A percentile compares a stretch with the other conserved stretches of the same genome.
These are phyloP conservation scores for Artibeus jamaicensis DNA, from an alignment of 2,797 vertebrate species.

Conservation along the genomic window DNA sequence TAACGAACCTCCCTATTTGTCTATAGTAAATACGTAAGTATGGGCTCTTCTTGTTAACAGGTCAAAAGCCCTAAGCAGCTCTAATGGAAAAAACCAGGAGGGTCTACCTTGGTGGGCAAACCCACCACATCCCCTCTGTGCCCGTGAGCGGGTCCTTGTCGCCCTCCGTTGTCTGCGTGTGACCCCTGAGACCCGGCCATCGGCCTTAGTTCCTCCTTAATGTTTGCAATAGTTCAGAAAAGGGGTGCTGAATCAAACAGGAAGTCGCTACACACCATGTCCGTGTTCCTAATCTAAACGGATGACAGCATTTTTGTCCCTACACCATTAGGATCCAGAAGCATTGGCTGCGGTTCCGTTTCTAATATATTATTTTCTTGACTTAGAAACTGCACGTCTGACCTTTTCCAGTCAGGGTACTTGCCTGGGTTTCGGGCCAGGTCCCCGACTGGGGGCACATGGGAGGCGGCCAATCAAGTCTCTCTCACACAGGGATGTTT, in stretches of 20 bases:
- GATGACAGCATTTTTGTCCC: neutral
- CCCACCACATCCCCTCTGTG: fast-evolving
- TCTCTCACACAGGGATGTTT: neutral
- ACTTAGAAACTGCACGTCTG: neutral
- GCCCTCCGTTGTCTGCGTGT: fast-evolving
- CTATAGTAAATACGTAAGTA: neutral
- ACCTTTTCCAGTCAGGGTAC: neutral
- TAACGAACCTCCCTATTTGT: neutral
- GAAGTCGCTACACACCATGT: neutral
- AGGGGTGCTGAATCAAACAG: neutral
- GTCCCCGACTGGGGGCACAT: too few relatives aligned
- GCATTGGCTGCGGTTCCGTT: neutral
- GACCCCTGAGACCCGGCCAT: neutral
- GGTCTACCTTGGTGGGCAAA: neutral
- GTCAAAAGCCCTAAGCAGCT: neutral
- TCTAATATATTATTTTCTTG: neutral
- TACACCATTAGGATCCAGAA: neutral
- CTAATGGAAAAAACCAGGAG: neutral
- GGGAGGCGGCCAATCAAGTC: too few relatives aligned
- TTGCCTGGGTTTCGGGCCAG: too few relatives aligned
- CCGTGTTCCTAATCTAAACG: neutral
- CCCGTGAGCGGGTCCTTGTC: neutral
- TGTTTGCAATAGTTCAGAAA: neutral
- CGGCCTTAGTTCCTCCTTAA: neutral
- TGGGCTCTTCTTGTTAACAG: neutral